Evolutionary conservation across 2,888 invertebrate genomes (phyloP), one percentile per base, ranked within the genome.

Genomic region (Agonopterix heracliana): DNA sequence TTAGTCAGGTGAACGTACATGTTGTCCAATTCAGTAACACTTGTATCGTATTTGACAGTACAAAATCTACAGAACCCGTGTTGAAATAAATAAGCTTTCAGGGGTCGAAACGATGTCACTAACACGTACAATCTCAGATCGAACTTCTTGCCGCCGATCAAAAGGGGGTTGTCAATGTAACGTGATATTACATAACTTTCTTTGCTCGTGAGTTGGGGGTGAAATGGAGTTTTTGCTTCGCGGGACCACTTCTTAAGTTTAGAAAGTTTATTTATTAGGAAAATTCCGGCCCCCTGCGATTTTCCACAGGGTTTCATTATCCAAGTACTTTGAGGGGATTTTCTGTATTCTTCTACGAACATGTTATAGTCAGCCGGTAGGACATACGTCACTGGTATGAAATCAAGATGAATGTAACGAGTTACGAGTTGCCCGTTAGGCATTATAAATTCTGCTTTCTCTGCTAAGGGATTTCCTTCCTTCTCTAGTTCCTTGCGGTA

Each of bases 281-380:
- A 98, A 71, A 98, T 98, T 11, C 98, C 98, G 2, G 95, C 93
- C 0, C 96, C 96, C 73, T 96, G 96, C 0, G 98, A 97, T 83
- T 98, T 96, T 12, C 97, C 97, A 73, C 97, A 97, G 0, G 98
- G 98, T 78, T 98, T 98, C 94, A 98, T 97, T 56, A 98, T 98
- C 98, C 98, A 98, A 0, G 98, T 98, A 58, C 96, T 96, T 66
- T 95, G 95, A 0, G 98, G 97, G 49, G 95, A 95, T 77, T 97
- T 97, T 53, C 97, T 90, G 72, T 98, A 98, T 69, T 98, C 97
- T 72, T 98, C 97, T 1, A 97, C 98, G 78, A 98, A 98, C 92
- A 98, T 94, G 71, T 98, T 98, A 77, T 98, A 98, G 79, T 98
- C 98, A 41, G 97, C 96, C 2, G 98, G 98, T 48, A 98, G 84